These are phyloP conservation scores for Gopherus flavomarginatus DNA, from an alignment of 2,113 vertebrate genomes.

Conservation along the genomic window DNA sequence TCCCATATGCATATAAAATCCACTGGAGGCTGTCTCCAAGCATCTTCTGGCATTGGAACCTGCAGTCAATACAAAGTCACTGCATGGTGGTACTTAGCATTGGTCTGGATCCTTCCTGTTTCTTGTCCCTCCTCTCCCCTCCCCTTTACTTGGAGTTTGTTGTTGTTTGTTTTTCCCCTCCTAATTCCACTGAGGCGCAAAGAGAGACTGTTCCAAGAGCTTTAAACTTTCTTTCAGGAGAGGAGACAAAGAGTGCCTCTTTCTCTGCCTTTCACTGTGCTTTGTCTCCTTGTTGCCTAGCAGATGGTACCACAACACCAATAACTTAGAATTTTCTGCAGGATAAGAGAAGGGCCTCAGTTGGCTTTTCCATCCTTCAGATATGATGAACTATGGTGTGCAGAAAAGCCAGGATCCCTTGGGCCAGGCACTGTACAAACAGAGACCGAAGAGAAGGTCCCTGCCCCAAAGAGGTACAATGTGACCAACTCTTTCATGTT, in stretches of 20 bases:
- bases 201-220: background rate
- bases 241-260: background rate
- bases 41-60: background rate
- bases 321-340: background rate
- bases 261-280: background rate
- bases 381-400: background rate
- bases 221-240: background rate
- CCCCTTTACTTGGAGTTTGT: background rate
- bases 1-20: background rate
- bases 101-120: background rate
- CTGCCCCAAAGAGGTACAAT: background rate
- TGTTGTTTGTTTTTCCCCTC: background rate
- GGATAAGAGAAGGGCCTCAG: background rate
- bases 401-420: background rate
- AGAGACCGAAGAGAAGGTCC: background rate
- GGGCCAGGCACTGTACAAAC: background rate
- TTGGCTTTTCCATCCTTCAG: background rate
- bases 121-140: fast-evolving
- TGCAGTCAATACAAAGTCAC: background rate
- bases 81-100: background rate
- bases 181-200: background rate
- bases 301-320: background rate
- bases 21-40: background rate
- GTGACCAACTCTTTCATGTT: fast-evolving
- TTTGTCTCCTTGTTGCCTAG: background rate